These are phyloP conservation scores for Tachina grossa DNA, from an alignment of 2,888 invertebrate species.

Conservation along the genomic window DNA sequence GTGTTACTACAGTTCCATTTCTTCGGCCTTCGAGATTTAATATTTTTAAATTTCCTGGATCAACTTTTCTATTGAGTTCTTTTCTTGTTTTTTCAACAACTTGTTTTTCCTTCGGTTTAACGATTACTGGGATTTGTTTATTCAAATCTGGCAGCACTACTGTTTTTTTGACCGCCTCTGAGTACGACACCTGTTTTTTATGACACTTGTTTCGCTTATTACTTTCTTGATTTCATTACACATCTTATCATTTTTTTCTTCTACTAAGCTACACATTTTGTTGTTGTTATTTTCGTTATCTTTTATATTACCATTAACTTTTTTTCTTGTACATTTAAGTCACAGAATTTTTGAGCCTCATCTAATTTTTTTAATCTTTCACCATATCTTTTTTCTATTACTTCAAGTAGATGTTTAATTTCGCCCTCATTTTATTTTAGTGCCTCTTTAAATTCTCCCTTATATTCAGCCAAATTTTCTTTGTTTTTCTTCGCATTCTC, in stretches of 20 bases:
- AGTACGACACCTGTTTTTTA: not conserved
- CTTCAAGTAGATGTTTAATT: not conserved
- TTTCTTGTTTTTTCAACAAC: not conserved
- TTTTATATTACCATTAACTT: not conserved
- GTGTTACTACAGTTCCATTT: not conserved
- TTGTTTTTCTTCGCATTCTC: no score
- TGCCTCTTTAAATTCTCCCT: no score
- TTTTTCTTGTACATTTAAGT: not conserved
- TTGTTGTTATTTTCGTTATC: not conserved
- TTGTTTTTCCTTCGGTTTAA: not conserved
- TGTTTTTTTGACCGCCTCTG: not conserved
- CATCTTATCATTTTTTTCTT: not conserved
- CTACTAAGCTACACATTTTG: not conserved
- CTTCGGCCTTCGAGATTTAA: not conserved
- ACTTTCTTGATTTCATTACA: not conserved
- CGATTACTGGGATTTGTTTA: conserved; percentile 6
- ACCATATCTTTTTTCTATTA: not conserved
- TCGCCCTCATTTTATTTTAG: not conserved
- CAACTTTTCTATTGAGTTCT: not conserved
- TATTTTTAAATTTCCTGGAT: not conserved
- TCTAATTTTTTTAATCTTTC: not conserved
- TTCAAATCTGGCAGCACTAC: not conserved
- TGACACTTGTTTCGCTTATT: not conserved
- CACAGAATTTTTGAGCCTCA: not conserved
- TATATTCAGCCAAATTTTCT: no score